Conservation (phyloP, 2,113 vertebrate species). For the Struthio camelus region DNA sequence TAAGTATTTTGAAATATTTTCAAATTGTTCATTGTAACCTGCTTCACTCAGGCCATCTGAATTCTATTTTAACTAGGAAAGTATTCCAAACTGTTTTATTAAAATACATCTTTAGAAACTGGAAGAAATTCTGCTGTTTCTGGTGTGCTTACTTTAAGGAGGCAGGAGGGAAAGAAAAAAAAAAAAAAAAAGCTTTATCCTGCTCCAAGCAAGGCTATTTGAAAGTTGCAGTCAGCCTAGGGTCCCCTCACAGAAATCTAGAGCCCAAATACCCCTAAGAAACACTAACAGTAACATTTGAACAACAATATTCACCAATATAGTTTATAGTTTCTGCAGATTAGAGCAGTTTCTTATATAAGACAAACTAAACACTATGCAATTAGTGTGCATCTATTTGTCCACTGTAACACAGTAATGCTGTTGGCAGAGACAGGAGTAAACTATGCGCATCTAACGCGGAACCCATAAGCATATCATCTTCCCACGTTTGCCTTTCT, state of each 20-base stretch:
- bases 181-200: too few relatives aligned
- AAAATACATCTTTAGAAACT: not conserved
- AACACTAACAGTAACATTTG: not conserved
- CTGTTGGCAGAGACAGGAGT: not conserved
- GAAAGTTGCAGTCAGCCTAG: not conserved
- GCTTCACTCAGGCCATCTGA: not conserved
- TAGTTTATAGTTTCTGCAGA: not conserved
- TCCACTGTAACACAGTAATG: not conserved
- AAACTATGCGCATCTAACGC: not conserved
- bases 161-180: too few relatives aligned
- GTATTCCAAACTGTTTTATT: not conserved
- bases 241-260: too few relatives aligned
- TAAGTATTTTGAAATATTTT: not conserved
- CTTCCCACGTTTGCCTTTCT: not conserved
- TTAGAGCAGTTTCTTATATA: not conserved
- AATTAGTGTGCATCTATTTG: not conserved
- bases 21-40: slow-evolving; percentile 12
- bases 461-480: not conserved
- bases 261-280: not conserved
- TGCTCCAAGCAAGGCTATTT: not conserved
- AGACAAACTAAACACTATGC: not conserved
- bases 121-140: not conserved
- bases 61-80: not conserved
- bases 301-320: not conserved
- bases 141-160: not conserved